Evolutionary conservation across 30 jellyfish, hydroid and myxozoan species (phyloP).

Genomic region (Aurelia sp.): DNA sequence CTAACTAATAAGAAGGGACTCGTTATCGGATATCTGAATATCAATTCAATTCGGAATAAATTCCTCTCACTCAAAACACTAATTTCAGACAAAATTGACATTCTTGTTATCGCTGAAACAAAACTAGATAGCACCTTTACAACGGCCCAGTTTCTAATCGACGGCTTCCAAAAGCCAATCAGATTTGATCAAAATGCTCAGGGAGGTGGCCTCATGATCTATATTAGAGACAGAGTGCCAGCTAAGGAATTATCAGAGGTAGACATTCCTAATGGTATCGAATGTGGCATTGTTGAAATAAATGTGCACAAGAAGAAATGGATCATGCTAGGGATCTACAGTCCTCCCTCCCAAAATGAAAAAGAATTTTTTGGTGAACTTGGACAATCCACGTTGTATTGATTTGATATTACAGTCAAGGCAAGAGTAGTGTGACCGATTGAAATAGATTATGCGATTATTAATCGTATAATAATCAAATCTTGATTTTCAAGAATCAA

Average conservation of each 20-base stretch:
- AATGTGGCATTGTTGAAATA: too few relatives aligned
- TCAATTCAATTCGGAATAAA: constrained; percentile 16
- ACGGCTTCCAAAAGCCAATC: not conserved
- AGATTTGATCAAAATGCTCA: constrained; percentile 16
- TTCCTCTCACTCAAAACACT: constrained; percentile 4
- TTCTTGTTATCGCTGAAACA: constrained; percentile 20
- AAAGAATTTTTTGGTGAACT: constrained; percentile 13
- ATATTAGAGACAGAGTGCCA: too few relatives aligned
- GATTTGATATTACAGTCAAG: constrained; percentile 1
- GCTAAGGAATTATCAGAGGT: too few relatives aligned
- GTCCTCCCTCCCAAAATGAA: constrained; percentile 18
- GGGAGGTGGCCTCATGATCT: too few relatives aligned
- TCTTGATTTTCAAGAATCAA: too few relatives aligned
- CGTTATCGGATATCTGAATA: constrained; percentile 22
- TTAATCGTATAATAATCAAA: too few relatives aligned
- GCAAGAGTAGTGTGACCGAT: too few relatives aligned
- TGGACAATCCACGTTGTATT: constrained; percentile 3
- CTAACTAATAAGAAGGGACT: constrained; percentile 10
- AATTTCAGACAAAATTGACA: constrained; percentile 15
- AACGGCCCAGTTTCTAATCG: constrained; percentile 1
- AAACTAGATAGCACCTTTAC: constrained; percentile 24
- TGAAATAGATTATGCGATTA: too few relatives aligned
- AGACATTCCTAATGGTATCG: too few relatives aligned
- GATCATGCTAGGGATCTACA: constrained; percentile 19
- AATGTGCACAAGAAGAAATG: constrained; percentile 42